Base-by-base conservation (phyloP, 2,797 vertebrate species). In the Scolopax bukidnonensis region DNA sequence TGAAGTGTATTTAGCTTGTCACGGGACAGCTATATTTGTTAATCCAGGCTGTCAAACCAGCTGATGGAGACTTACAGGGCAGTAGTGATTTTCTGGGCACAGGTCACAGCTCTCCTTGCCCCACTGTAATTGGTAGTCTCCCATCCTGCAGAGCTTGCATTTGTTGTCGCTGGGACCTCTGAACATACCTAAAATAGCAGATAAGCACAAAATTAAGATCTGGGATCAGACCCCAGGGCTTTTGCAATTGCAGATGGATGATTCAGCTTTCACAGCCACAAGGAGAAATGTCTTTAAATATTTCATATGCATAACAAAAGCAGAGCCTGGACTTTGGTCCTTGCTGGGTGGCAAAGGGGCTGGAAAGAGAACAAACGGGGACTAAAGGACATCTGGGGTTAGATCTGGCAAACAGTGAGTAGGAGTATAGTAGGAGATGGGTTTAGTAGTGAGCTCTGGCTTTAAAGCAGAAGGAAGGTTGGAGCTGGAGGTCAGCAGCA, bases 71-170 rank as follows among this genome's bases (percentile, higher is more conserved):
- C 99, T 98, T 97, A 99, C 99, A 11, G 99, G 99, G 79, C 99
- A 99, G 98, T 99, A 99, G 97, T 99, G 98, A 57, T 98, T 98
- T 90, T 98, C 98, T n/a, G 99, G 99, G 91, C 99, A 99, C n/a
- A 98, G 61, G 25, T 98, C 97, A 83, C 99, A 99, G 92, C 65
- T 97, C 76, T 98, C 98, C 93, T 98, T 97, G 54, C 99, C 99
- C 97, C 89, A 90, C 92, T 91, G 97, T 73, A 98, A 95, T 83
- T 99, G 99, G 97, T 97, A 99, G 88, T 97, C 98, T 71, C 99
- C 99, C 73, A 96, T 97, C 93, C 77, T 86, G 65, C 99, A 99
- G 94, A 98, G 98, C 80, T 98, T 98, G 96, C 99, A 99, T 89
- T 96, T 88, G 21, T 19, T 96, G 89, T 99, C 98, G 1, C 85